phyloP scores from a whole-genome alignment of 2,888 invertebrate species.

The Drosophila testacea region DNA sequence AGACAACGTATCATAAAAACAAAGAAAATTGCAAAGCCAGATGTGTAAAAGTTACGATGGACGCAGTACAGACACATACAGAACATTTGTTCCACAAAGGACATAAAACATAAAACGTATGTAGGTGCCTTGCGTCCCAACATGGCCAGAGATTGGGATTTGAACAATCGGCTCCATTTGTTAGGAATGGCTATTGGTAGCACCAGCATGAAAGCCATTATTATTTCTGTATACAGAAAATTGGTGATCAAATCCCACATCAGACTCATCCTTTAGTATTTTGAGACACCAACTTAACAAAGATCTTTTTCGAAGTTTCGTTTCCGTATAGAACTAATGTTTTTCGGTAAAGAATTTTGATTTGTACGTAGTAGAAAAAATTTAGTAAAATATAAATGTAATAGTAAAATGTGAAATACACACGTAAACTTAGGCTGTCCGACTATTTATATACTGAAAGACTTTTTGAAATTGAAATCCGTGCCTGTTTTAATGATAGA shows the following conservation, averaged over 20 bases:
- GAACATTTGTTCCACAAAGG: too few species aligned
- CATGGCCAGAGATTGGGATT: constrained; percentile 92
- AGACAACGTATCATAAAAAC: constrained; percentile 96
- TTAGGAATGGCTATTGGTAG: constrained; percentile 94
- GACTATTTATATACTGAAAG: constrained; percentile 64
- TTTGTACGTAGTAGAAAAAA: too few species aligned
- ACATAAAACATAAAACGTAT: constrained; percentile 95
- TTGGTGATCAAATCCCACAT: constrained; percentile 99
- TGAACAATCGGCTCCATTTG: constrained; percentile 96
- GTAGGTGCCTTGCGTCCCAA: constrained; percentile 91
- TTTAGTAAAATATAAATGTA: too few species aligned
- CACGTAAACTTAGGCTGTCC: constrained; percentile 34
- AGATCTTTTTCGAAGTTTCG: constrained; percentile 22
- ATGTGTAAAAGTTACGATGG: constrained; percentile 99
- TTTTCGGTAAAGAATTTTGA: constrained; percentile 44
- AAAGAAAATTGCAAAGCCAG: constrained; percentile 98
- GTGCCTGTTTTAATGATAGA: too few species aligned
- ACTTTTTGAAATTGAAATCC: too few species aligned
- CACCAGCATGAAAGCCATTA: constrained; percentile 92
- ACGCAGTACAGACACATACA: constrained; percentile 98
- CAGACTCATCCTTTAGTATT: constrained; percentile 91
- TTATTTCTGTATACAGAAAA: constrained; percentile 97
- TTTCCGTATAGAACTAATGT: constrained; percentile 9
- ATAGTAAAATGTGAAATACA: too few species aligned
- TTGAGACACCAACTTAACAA: constrained; percentile 26